These are phyloP conservation scores for Lethocerus indicus DNA, from an alignment of 1,140 invertebrate genomes.

Conservation along the genomic window DNA sequence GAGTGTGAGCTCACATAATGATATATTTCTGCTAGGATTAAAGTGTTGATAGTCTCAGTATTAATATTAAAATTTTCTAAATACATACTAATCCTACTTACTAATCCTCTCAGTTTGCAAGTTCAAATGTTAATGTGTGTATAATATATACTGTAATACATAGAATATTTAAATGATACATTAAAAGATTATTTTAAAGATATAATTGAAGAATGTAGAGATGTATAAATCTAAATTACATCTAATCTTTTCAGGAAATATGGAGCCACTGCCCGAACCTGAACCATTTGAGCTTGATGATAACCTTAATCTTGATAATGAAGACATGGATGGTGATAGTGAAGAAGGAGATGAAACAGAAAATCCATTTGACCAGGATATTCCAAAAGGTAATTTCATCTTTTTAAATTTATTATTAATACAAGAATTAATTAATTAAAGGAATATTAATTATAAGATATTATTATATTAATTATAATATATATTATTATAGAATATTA, in stretches of 20 bases:
- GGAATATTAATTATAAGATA: not conserved
- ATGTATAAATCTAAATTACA: not conserved
- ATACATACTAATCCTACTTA: no score
- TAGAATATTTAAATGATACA: no score
- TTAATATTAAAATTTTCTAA: no score
- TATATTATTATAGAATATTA: not conserved
- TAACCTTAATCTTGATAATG: constrained; percentile 69
- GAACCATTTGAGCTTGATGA: constrained; percentile 75
- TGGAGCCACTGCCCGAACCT: constrained; percentile 53
- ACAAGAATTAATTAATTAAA: not conserved
- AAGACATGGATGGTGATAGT: constrained; percentile 32
- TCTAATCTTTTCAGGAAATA: constrained; percentile 26
- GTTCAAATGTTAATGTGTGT: no score
- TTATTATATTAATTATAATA: not conserved
- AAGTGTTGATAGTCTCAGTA: no score
- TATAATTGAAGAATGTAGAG: not conserved
- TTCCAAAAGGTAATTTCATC: constrained; percentile 36
- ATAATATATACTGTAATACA: no score
- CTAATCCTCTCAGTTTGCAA: no score
- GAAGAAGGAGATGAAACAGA: constrained; percentile 38
- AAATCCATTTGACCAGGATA: constrained; percentile 70
- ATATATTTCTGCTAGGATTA: no score
- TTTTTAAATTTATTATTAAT: not conserved
- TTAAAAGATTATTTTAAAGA: not conserved
- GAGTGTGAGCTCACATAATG: no score